Conservation (phyloP, 1,140 invertebrate genomes). For the Pseudobourletiella spinata region DNA sequence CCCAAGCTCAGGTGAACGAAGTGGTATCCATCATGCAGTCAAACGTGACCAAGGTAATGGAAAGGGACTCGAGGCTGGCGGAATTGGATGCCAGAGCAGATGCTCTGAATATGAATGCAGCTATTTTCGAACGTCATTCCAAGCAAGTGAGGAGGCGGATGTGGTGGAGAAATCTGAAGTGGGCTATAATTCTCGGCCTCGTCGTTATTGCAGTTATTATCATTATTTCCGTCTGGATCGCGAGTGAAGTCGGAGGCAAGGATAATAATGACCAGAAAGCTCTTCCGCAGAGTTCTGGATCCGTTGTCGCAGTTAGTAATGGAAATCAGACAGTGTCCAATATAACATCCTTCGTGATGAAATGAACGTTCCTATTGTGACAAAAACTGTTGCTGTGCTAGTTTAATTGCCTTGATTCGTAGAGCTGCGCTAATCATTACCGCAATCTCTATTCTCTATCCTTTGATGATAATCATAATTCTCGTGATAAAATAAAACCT, state of each 20-base stretch:
- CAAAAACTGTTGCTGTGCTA: too few species aligned
- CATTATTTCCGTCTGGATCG: background rate
- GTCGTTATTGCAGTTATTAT: background rate
- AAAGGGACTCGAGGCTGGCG: background rate
- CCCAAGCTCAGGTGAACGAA: constrained; percentile 2
- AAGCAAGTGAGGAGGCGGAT: background rate
- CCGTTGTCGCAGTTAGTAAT: too few species aligned
- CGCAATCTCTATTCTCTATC: too few species aligned
- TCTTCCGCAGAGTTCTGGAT: too few species aligned
- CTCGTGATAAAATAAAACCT: too few species aligned
- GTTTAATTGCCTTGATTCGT: too few species aligned
- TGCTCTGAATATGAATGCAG: background rate
- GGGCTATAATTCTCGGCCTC: background rate
- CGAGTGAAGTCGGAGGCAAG: background rate
- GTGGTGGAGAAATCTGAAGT: constrained; percentile 8
- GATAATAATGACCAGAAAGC: background rate
- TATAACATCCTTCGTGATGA: too few species aligned
- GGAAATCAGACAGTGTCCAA: too few species aligned
- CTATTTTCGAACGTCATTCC: background rate
- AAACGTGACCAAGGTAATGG: constrained; percentile 5
- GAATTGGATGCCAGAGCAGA: constrained; percentile 4
- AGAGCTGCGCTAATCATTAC: too few species aligned
- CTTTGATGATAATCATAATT: too few species aligned
- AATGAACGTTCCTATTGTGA: too few species aligned
- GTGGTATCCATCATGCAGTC: constrained; percentile 1